Conservation (phyloP, 2,888 invertebrate species). For the Parnassius glacialis region DNA sequence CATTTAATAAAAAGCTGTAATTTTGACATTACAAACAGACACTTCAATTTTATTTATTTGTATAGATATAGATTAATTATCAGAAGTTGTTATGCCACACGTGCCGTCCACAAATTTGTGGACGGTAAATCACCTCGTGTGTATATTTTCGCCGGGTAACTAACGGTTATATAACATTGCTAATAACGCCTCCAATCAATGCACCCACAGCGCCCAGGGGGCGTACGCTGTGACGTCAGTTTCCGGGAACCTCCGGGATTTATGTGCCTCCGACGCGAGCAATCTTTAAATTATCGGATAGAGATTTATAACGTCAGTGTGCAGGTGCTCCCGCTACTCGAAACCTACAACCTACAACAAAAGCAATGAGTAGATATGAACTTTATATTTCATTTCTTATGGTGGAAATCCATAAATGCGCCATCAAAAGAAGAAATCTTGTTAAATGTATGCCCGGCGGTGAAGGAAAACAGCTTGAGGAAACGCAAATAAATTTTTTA, state of each 20-base stretch:
- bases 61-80: too few relatives aligned
- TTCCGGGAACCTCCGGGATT: slow-evolving; percentile 27
- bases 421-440: too few relatives aligned
- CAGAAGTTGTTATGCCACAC: too few relatives aligned
- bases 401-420: not conserved
- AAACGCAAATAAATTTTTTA: too few relatives aligned
- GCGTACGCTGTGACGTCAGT: slow-evolving; percentile 10
- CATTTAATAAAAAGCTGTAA: too few relatives aligned
- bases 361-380: not conserved
- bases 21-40: too few relatives aligned
- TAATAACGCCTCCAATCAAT: slow-evolving; percentile 8
- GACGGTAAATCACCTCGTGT: not conserved
- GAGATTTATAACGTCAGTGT: slow-evolving; percentile 52
- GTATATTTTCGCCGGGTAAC: not conserved
- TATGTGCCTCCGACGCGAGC: slow-evolving; percentile 48
- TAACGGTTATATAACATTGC: not conserved
- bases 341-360: slow-evolving; percentile 8
- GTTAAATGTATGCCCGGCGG: too few relatives aligned
- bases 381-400: not conserved
- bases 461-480: too few relatives aligned
- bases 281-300: slow-evolving; percentile 62
- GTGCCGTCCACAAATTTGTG: too few relatives aligned
- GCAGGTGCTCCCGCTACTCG: slow-evolving; percentile 42
- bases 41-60: too few relatives aligned
- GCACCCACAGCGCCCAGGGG: slow-evolving; percentile 1